Evolutionary conservation across 2,113 vertebrate species (phyloP).

Genomic region (Lasiurus cinereus): DNA sequence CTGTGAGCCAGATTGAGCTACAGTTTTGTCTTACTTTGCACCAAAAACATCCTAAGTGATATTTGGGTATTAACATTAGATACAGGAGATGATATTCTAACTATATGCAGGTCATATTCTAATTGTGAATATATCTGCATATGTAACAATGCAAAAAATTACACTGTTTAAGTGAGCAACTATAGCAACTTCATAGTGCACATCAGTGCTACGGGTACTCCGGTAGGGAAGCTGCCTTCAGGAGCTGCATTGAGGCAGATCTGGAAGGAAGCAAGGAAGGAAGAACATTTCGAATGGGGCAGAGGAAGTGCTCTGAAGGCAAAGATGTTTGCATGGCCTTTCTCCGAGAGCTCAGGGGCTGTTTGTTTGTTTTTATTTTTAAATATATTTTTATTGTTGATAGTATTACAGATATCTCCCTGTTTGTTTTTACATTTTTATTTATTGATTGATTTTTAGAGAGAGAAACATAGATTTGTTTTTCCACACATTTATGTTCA

Average conservation of each 20-base stretch:
- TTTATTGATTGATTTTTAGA: background rate
- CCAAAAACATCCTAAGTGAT: background rate
- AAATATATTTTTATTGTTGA: too few relatives aligned
- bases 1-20: background rate
- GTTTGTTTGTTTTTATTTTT: background rate
- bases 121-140: background rate
- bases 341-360: background rate
- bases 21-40: background rate
- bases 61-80: background rate
- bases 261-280: background rate
- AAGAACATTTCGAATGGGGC: too few relatives aligned
- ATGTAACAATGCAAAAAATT: background rate
- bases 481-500: background rate
- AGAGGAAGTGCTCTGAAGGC: background rate
- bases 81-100: background rate
- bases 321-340: background rate
- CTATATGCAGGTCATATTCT: background rate
- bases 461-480: background rate
- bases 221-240: background rate
- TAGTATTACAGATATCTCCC: too few relatives aligned
- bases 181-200: background rate
- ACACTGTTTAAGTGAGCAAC: background rate
- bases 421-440: background rate
- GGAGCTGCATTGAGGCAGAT: accelerated
- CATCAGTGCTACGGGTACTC: too few relatives aligned